These are phyloP conservation scores for Sinocyclocheilus rhinocerous DNA, from an alignment of 2,113 vertebrate genomes.

Conservation along the genomic window DNA sequence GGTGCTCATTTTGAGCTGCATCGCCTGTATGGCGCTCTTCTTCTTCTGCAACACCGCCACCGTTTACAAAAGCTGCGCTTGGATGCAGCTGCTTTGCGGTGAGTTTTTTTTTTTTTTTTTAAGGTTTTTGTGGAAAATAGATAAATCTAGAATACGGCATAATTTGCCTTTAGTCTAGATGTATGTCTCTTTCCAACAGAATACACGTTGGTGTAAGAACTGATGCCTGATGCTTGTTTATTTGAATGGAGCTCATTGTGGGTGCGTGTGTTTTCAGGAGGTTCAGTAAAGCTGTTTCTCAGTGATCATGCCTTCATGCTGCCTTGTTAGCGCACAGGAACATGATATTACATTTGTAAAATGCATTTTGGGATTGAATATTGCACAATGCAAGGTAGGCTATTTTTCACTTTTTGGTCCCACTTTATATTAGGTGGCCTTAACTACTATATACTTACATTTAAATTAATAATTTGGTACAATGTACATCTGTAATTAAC, in stretches of 20 bases:
- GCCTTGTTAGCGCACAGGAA: not conserved
- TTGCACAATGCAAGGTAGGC: not conserved
- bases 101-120: slow-evolving; percentile 54
- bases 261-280: not conserved
- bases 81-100: slow-evolving; percentile 94
- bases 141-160: not conserved
- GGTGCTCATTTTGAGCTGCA: slow-evolving; percentile 90
- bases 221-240: not conserved
- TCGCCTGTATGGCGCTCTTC: slow-evolving; percentile 88
- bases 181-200: not conserved
- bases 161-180: not conserved
- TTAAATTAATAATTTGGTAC: no score
- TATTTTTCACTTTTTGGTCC: not conserved
- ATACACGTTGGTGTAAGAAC: not conserved
- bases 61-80: slow-evolving; percentile 93
- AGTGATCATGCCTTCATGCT: not conserved
- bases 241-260: not conserved
- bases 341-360: not conserved
- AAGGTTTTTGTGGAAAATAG: not conserved
- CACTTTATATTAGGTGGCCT: no score
- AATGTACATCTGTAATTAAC: no score
- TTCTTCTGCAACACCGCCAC: slow-evolving; percentile 94
- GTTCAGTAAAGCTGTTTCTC: not conserved
- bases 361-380: not conserved
- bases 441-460: no score